A percentile compares a stretch with the other conserved stretches of the same genome.
Evolutionary conservation across 2,888 invertebrate species (phyloP).

Genomic region (Cerceris ruficornis): DNA sequence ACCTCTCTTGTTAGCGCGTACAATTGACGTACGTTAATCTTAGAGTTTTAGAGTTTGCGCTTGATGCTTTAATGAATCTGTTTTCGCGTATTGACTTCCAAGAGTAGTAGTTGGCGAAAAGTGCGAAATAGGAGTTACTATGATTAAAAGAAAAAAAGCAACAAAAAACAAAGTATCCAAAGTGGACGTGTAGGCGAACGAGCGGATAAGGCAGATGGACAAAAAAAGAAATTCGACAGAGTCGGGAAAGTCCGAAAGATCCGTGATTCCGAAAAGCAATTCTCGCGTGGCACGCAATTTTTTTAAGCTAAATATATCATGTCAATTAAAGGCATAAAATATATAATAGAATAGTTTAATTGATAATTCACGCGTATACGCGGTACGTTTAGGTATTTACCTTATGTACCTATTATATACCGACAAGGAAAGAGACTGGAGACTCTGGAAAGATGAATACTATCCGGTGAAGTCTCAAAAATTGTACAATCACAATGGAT

Average conservation of each 20-base stretch:
- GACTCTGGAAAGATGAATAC: conserved; percentile 20
- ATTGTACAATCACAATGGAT: conserved; percentile 60
- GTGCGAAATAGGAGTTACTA: background rate
- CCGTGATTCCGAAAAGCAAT: conserved; percentile 41
- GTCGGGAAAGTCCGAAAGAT: conserved; percentile 17
- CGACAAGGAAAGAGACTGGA: conserved; percentile 53
- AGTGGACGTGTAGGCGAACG: background rate
- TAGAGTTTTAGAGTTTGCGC: conserved; percentile 49
- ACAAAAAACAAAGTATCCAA: conserved; percentile 2
- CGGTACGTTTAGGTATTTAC: conserved; percentile 39
- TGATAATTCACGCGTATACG: conserved; percentile 40
- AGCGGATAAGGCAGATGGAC: too few relatives aligned
- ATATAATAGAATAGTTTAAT: conserved; percentile 36
- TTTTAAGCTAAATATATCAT: conserved; percentile 60
- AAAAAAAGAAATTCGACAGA: too few relatives aligned
- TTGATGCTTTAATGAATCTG: conserved; percentile 47
- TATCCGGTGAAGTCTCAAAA: conserved; percentile 43
- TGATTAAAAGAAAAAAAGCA: background rate
- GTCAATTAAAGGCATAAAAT: conserved; percentile 66
- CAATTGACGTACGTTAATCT: conserved; percentile 44
- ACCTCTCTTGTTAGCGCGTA: conserved; percentile 50
- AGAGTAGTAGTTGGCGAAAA: conserved; percentile 17
- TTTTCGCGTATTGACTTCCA: conserved; percentile 40
- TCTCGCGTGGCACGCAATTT: conserved; percentile 51
- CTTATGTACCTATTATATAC: conserved; percentile 43